Conservation (phyloP, 1,140 invertebrate species). For the Bombus confusus region DNA sequence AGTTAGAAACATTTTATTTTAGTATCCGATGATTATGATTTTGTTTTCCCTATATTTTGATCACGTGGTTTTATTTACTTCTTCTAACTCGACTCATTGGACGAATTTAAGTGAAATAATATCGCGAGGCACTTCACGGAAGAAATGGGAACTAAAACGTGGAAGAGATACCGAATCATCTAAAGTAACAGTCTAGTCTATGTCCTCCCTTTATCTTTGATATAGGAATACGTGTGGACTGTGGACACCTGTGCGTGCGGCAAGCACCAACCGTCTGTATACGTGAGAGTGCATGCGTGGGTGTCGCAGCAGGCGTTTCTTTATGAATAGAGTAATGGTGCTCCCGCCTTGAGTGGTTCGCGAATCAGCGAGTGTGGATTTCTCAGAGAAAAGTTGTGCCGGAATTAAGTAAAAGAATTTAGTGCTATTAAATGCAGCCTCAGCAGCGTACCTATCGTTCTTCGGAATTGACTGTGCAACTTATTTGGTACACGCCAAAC, state of each 20-base stretch:
- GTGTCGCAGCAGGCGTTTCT: constrained; percentile 58
- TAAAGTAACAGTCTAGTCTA: neutral
- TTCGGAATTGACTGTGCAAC: constrained; percentile 17
- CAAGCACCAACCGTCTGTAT: constrained; percentile 44
- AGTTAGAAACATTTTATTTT: neutral
- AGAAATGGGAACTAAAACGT: neutral
- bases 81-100: neutral
- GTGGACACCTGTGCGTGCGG: constrained; percentile 46
- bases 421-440: neutral
- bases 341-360: constrained; percentile 40
- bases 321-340: constrained; percentile 45
- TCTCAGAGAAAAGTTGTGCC: constrained; percentile 41
- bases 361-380: constrained; percentile 19
- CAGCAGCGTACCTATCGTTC: constrained; percentile 1
- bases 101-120: neutral
- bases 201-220: constrained; percentile 40
- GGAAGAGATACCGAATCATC: neutral
- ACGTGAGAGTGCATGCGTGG: constrained; percentile 57
- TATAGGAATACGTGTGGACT: constrained; percentile 30
- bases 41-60: neutral
- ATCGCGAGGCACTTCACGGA: neutral
- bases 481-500: constrained; percentile 22
- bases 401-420: constrained; percentile 8
- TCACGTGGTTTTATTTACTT: neutral
- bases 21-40: neutral